phyloP scores from a whole-genome alignment of 2,113 vertebrate genomes.

The Xiphophorus hellerii region DNA sequence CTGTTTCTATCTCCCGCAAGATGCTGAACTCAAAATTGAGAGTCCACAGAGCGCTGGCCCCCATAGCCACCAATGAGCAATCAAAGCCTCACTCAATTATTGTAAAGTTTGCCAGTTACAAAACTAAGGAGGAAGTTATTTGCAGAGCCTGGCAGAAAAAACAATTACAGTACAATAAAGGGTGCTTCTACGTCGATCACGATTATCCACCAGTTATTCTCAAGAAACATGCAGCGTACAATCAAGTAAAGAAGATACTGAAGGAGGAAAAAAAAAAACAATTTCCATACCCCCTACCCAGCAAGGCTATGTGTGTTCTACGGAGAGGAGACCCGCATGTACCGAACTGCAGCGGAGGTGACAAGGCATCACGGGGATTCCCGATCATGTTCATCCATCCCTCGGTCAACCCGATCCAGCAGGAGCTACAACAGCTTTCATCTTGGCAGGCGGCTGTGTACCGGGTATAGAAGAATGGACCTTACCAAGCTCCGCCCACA shows the following conservation, averaged over 20 bases:
- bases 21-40: not conserved
- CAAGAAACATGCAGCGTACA: not conserved
- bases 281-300: not conserved
- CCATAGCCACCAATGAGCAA: not conserved
- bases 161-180: not conserved
- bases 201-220: not conserved
- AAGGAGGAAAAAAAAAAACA: not conserved
- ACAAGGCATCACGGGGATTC: not conserved
- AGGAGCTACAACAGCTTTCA: not conserved
- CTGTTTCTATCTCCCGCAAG: not conserved
- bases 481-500: no score
- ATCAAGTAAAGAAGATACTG: not conserved
- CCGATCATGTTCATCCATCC: not conserved
- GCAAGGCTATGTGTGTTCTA: not conserved
- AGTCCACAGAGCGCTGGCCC: not conserved
- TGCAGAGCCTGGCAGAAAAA: not conserved
- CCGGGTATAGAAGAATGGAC: no score
- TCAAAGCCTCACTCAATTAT: no score
- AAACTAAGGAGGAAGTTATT: not conserved
- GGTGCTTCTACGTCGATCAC: not conserved
- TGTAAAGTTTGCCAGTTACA: not conserved
- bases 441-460: no score
- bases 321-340: not conserved
- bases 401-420: not conserved
- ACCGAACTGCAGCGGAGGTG: not conserved